Base-by-base conservation (phyloP, 2,113 vertebrate species). In the Bubo blakistoni region DNA sequence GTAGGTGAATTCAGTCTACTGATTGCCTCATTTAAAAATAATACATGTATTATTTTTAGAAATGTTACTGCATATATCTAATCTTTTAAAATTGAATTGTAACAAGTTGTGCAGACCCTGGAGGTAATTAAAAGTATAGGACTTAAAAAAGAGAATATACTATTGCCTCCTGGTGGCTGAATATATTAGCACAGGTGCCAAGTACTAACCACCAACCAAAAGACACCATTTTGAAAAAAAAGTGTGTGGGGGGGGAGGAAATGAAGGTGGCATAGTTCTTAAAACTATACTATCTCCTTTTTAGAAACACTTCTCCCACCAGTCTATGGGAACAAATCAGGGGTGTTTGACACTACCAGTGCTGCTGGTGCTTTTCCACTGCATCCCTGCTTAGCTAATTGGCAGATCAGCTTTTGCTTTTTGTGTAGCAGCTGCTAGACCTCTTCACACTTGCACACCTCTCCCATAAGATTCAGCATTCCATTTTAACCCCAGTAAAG, bases 81-180 rank as follows among this genome's bases (percentile, higher is more conserved):
- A 36, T 96, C 30, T 94, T 79, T 92, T 52, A 61, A 58, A 92
- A 42, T 12, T 51, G 84, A 91, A 79, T 71, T 83, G 67, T 83
- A 63, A 21, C 81, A n/a, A 86, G 44, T 25, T 58, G 3, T 84
- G 22, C 78, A 66, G 86, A 80, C 36, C 38, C 16, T 86, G 59
- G 65, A 90, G 77, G 65, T 63, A 94, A 91, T 71, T 38, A 55
- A 74, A 92, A 86, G 29, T 34, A 16, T 13, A 26, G 16, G 20
- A 36, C 83, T 92, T 95, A 61, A 83, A 88, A 88, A 76, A 79
- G 58, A 54, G 78, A 55, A 94, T 83, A 63, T 95, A 30, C 59
- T 85, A 1, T 95, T 98, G 96, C 95, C 97, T 97, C 94, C 97
- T 98, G 72, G 95, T 97, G 95, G 91, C 80, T 94, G 61, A 57